A percentile compares a stretch with the other conserved stretches of the same genome.
Conservation (phyloP, 2,888 invertebrate genomes). For the Celastrina argiolus region DNA sequence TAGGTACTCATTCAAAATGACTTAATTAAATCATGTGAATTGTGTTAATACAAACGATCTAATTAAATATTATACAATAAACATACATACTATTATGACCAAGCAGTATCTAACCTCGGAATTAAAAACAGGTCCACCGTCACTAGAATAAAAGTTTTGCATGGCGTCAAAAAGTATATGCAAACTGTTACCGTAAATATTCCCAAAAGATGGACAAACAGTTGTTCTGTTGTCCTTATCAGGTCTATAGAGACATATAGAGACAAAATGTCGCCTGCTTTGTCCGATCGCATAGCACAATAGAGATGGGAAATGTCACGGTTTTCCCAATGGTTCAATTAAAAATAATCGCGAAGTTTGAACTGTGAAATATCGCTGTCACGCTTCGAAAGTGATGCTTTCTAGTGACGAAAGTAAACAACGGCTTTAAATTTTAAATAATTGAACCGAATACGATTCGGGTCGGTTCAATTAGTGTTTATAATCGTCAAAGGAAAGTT, state of each 20-base stretch:
- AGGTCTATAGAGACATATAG: not conserved
- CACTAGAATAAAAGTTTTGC: too few relatives aligned
- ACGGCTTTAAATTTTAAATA: slow-evolving; percentile 45
- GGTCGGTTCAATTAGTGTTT: slow-evolving; percentile 14
- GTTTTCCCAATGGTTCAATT: slow-evolving; percentile 11
- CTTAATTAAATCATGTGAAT: too few relatives aligned
- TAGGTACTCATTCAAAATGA: too few relatives aligned
- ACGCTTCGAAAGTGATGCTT: slow-evolving; percentile 62
- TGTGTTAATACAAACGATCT: too few relatives aligned
- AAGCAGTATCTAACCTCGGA: too few relatives aligned
- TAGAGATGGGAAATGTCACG: slow-evolving; percentile 1
- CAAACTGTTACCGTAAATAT: too few relatives aligned
- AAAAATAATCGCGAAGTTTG: slow-evolving; percentile 29
- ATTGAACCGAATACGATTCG: slow-evolving; percentile 11
- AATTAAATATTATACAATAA: too few relatives aligned
- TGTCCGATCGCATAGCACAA: not conserved
- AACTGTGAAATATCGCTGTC: slow-evolving; percentile 38
- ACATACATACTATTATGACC: too few relatives aligned
- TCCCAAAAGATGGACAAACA: too few relatives aligned
- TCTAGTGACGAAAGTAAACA: slow-evolving; percentile 58
- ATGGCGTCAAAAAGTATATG: too few relatives aligned
- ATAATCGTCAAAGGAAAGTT: slow-evolving; percentile 10
- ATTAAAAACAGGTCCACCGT: too few relatives aligned
- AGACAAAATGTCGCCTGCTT: not conserved
- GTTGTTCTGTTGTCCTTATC: not conserved